Evolutionary conservation across 2,797 vertebrate genomes (phyloP), one percentile per base, ranked within the genome.

Genomic region (Cyprinella venusta): DNA sequence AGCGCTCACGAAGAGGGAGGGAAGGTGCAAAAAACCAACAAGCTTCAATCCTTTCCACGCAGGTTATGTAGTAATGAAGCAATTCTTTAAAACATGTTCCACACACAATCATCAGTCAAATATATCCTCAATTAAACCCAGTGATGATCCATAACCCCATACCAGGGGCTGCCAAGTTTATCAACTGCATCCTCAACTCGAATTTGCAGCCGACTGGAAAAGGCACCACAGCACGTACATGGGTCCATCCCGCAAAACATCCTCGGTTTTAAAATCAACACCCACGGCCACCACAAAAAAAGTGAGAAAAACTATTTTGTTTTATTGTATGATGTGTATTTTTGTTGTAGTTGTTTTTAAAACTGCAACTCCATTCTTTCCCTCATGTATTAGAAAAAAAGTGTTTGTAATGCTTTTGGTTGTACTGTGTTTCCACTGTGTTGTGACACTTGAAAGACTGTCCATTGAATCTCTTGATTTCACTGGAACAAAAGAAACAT

Each of bases 281-380:
- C 74, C 69, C 69, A 88, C 67, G 86, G 90, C 79, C 81, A 91
- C 84, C 92, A 94, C 93, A 94, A 93, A 91, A 93, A 93, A 95
- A 94, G 88, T 88, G 94, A 94, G 81, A 86, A 83, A 93, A 93
- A 93, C 94, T 90, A 91, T 93, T 92, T 95, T n/a, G n/a, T n/a
- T 95, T 91, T 92, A 92, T 87, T 91, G 90, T 94, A 88, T 93
- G 82, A 80, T 86, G 83, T 87, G 85, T 79, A 83, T 82, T 86
- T 82, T 83, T 30, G 75, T 16, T 33, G 76, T 77, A 21, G 77
- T 86, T 7, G 19, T 74, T 90, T 87, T 85, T 82, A 78, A 83
- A 65, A 83, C 76, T 69, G 72, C 71, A 85, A 84, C 75, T 89
- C 82, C 86, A 87, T 83, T 87, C 80, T 72, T 81, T 81, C 45